Conservation (phyloP, 2,113 vertebrate species). For the Zonotrichia leucophrys region DNA sequence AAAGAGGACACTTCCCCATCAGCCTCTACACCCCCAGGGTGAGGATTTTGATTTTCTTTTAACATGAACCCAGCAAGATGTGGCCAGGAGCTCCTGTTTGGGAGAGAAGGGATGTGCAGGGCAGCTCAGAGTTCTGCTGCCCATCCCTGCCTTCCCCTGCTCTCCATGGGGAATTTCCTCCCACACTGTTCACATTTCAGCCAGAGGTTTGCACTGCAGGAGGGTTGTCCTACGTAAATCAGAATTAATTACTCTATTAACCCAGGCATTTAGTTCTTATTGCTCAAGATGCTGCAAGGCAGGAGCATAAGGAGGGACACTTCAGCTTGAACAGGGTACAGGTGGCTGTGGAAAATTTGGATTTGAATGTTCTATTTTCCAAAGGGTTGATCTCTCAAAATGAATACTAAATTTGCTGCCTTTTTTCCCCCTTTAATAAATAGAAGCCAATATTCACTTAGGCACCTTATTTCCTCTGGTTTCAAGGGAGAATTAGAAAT, state of each 20-base stretch:
- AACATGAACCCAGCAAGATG: neutral
- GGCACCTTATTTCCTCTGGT: neutral
- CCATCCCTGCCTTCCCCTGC: neutral
- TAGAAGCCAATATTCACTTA: neutral
- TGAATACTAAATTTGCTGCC: rapidly evolving
- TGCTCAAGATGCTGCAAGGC: neutral
- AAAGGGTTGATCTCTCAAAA: neutral
- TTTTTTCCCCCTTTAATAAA: neutral
- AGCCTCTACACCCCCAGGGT: neutral
- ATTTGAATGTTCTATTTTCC: neutral
- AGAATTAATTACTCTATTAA: slow-evolving; percentile 31
- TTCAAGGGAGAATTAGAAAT: neutral
- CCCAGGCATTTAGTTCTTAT: neutral
- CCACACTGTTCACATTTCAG: neutral
- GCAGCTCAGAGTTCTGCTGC: neutral
- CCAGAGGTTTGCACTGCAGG: neutral
- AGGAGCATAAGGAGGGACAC: neutral
- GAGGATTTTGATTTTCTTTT: neutral
- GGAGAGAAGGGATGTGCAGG: rapidly evolving
- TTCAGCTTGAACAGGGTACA: neutral
- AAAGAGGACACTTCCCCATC: neutral
- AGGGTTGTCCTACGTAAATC: neutral
- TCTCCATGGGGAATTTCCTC: neutral
- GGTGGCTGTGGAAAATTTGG: neutral
- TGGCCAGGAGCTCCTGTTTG: neutral